These are phyloP conservation scores for Amyelois transitella DNA, from an alignment of 1,140 invertebrate genomes.

Conservation along the genomic window DNA sequence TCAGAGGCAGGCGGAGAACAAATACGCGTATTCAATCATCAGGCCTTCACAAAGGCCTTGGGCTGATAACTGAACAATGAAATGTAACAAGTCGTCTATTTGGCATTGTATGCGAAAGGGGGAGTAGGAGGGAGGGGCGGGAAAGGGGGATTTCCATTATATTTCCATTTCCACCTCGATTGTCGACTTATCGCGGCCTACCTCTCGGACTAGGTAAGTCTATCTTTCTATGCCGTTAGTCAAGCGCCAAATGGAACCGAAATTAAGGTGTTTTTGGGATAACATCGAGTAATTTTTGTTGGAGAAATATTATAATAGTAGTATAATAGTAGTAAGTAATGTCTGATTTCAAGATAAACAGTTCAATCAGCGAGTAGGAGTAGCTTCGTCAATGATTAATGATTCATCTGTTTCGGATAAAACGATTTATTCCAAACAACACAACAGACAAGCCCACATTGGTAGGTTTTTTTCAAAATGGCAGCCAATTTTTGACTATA, in stretches of 20 bases:
- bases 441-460: slow-evolving; percentile 41
- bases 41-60: slow-evolving; percentile 63
- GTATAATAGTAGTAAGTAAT: not conserved
- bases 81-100: slow-evolving; percentile 72
- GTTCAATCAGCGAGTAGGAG: slow-evolving; percentile 27
- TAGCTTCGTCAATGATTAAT: slow-evolving; percentile 53
- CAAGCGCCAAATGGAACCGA: slow-evolving; percentile 31
- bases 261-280: slow-evolving; percentile 25
- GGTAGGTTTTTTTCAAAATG: slow-evolving; percentile 55
- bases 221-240: slow-evolving; percentile 70
- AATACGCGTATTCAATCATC: slow-evolving; percentile 73
- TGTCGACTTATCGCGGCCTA: slow-evolving; percentile 69
- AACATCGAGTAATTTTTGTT: slow-evolving; percentile 10
- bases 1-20: slow-evolving; percentile 40
- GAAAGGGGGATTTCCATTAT: slow-evolving; percentile 59
- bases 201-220: slow-evolving; percentile 63
- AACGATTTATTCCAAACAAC: slow-evolving; percentile 56
- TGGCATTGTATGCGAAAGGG: slow-evolving; percentile 59
- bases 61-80: slow-evolving; percentile 73
- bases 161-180: slow-evolving; percentile 73
- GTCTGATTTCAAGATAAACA: not conserved
- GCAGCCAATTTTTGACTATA: slow-evolving; percentile 58
- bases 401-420: slow-evolving; percentile 42
- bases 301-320: slow-evolving; percentile 20
- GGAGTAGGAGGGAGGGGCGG: slow-evolving; percentile 16